A percentile compares a stretch with the other conserved stretches of the same genome.
phyloP scores from a whole-genome alignment of 2,797 vertebrate species.

The Thaleichthys pacificus region DNA sequence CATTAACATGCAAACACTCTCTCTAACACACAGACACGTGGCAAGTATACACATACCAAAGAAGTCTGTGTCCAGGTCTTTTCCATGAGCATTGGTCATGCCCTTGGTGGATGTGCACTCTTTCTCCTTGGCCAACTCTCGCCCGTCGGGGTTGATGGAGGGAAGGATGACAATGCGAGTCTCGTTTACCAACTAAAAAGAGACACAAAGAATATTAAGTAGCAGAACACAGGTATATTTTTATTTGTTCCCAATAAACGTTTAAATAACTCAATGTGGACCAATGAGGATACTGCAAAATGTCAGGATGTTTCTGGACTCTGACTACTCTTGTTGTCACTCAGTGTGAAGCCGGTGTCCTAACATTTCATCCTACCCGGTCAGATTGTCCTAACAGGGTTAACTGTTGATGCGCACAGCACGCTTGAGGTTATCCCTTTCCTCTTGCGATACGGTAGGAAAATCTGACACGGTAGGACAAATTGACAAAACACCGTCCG shows the following conservation, averaged over 20 bases:
- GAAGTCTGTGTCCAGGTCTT: conserved; percentile 93
- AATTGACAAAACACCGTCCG: too few relatives aligned
- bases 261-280: too few relatives aligned
- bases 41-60: conserved; percentile 73
- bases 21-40: background rate
- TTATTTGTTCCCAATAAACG: too few relatives aligned
- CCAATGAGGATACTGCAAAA: too few relatives aligned
- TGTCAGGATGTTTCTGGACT: too few relatives aligned
- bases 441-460: background rate
- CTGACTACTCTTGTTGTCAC: too few relatives aligned
- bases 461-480: background rate
- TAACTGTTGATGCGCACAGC: background rate
- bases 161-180: conserved; percentile 93
- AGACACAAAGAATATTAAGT: conserved; percentile 10
- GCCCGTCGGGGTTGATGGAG: conserved; percentile 92
- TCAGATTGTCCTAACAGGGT: too few relatives aligned
- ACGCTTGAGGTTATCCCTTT: background rate
- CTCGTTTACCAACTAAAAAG: conserved; percentile 85
- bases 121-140: conserved; percentile 85
- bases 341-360: too few relatives aligned
- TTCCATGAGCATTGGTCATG: conserved; percentile 79
- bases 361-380: too few relatives aligned
- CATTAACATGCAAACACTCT: background rate
- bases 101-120: conserved; percentile 84
- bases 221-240: background rate